Conservation (phyloP, 2,113 vertebrate genomes). For the Piliocolobus tephrosceles region DNA sequence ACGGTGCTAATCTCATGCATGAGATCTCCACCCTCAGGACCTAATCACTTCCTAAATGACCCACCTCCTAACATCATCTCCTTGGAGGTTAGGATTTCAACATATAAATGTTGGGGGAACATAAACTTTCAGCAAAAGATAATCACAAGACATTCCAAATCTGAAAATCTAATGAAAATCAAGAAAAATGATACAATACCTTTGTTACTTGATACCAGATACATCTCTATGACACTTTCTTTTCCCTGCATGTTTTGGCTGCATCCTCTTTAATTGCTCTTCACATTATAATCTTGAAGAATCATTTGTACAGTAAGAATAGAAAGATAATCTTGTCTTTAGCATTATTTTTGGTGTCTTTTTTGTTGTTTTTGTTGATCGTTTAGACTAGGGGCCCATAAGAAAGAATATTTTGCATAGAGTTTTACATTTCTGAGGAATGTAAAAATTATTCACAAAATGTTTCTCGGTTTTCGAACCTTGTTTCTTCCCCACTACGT, state of each 20-base stretch:
- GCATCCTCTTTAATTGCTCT: neutral
- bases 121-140: neutral
- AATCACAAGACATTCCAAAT: neutral
- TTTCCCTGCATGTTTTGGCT: neutral
- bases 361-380: neutral
- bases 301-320: neutral
- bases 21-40: neutral
- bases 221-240: neutral
- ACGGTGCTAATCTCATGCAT: neutral
- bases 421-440: neutral
- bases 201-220: neutral
- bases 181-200: neutral
- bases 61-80: neutral
- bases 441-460: neutral
- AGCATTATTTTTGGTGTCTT: neutral
- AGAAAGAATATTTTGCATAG: conserved; percentile 1
- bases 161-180: neutral
- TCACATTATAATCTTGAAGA: neutral
- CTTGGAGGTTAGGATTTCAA: neutral
- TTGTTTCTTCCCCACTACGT: neutral
- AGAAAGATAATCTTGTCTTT: neutral
- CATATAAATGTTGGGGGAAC: neutral
- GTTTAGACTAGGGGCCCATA: neutral
- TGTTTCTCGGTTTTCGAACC: neutral
- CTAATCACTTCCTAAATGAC: neutral